Evolutionary conservation across 2,888 invertebrate species (phyloP), one percentile per base, ranked within the genome.

Genomic region (Brachycybe producta): DNA sequence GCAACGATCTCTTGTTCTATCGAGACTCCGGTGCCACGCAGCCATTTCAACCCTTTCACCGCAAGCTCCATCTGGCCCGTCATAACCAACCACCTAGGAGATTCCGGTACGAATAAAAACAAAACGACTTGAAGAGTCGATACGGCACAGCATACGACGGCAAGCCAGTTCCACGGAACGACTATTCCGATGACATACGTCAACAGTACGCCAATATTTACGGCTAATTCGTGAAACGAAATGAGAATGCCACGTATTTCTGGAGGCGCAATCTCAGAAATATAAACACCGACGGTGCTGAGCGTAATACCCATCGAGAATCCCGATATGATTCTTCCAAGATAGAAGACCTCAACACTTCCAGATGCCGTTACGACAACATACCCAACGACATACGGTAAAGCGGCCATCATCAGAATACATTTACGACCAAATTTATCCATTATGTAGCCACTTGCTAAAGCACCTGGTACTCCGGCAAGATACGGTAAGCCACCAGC

Each of bases 221-320:
- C 72, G 76, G 85, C 81, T 30, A 94, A 68, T 64, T 92, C 92
- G 64, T 88, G 87, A 62, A 81, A 86, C 43, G 85, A 83, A 3
- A 92, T 92, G 26, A 94, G 72, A 13, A 84, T 80, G 5, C 94
- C 94, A 54, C 95, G 75, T 8, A 90, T 82, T 72, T 91, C 86
- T 2, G 91, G 84, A 63, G 91, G 87, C 27, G 92, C 75, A 1
- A 88, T 85, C 70, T 95, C 94, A 32, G 90, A 90, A 47, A 94
- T 75, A 65, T 94, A 95, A 2, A 94, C n/a, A n/a, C n/a, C n/a
- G n/a, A n/a, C n/a, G n/a, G n/a, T n/a, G n/a, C n/a, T n/a, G n/a
- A n/a, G n/a, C n/a, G n/a, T n/a, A n/a, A n/a, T n/a, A n/a, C n/a
- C 92, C n/a, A n/a, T n/a, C n/a, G n/a, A n/a, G n/a, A n/a, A n/a